Conservation (phyloP, 2,888 invertebrate species). For the Aleiodes alternator region DNA sequence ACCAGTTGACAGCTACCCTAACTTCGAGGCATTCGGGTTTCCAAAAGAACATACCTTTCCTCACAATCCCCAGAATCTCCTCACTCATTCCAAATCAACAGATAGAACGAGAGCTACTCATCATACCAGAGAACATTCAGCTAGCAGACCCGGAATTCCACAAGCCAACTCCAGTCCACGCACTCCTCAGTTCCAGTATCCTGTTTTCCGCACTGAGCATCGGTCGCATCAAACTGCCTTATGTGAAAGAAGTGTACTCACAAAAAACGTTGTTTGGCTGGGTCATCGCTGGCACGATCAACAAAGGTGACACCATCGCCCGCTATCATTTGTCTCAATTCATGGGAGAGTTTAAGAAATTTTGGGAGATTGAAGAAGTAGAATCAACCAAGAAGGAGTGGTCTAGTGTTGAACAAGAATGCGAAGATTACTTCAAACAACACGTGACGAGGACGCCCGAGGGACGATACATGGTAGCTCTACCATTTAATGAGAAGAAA, state of each 20-base stretch:
- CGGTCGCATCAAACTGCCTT: too few species aligned
- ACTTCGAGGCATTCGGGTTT: not conserved
- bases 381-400: too few species aligned
- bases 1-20: not conserved
- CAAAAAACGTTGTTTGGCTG: slow-evolving; percentile 28
- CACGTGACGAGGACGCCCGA: too few species aligned
- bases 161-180: not conserved
- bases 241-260: not conserved
- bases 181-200: too few species aligned
- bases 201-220: too few species aligned
- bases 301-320: not conserved
- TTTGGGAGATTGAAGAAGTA: too few species aligned
- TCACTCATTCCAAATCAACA: not conserved
- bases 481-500: too few species aligned
- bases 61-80: slow-evolving; percentile 6
- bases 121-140: not conserved
- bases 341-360: too few species aligned
- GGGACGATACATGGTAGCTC: too few species aligned
- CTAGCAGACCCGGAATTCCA: slow-evolving; percentile 15
- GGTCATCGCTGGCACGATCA: slow-evolving; percentile 12
- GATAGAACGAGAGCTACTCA: not conserved
- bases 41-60: not conserved
- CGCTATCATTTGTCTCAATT: too few species aligned
- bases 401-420: too few species aligned
- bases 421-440: too few species aligned